phyloP scores from a whole-genome alignment of 2,113 vertebrate species.

The Orcinus orca region DNA sequence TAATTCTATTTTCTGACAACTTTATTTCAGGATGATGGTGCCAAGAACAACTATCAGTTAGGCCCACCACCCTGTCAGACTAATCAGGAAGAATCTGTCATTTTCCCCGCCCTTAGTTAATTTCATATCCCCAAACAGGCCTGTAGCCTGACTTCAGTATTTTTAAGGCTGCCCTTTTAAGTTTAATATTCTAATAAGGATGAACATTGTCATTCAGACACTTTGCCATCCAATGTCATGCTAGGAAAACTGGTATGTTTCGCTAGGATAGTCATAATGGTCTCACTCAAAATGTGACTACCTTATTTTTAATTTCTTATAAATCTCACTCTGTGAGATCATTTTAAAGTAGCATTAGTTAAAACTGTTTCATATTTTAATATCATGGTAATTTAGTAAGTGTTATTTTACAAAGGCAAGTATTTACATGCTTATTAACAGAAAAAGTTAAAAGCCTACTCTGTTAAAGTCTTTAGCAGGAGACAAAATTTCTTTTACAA shows the following conservation, averaged over 20 bases:
- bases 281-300: not conserved
- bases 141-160: not conserved
- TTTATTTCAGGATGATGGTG: not conserved
- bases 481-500: not conserved
- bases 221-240: not conserved
- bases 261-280: not conserved
- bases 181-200: not conserved
- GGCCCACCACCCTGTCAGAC: not conserved
- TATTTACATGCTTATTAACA: constrained; percentile 29
- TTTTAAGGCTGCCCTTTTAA: not conserved
- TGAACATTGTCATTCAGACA: not conserved
- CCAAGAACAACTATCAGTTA: constrained; percentile 33
- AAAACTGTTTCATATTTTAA: constrained; percentile 17
- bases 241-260: not conserved
- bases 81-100: constrained; percentile 33
- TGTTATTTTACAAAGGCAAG: constrained; percentile 43
- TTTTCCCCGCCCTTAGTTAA: not conserved
- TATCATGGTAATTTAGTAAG: constrained; percentile 54
- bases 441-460: not conserved
- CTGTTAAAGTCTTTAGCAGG: not conserved
- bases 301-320: not conserved
- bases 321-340: not conserved
- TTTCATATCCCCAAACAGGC: not conserved
- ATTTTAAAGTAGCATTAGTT: constrained; percentile 26
- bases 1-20: constrained; percentile 43